Evolutionary conservation across 2,113 vertebrate genomes (phyloP).

Genomic region (Otis tarda): DNA sequence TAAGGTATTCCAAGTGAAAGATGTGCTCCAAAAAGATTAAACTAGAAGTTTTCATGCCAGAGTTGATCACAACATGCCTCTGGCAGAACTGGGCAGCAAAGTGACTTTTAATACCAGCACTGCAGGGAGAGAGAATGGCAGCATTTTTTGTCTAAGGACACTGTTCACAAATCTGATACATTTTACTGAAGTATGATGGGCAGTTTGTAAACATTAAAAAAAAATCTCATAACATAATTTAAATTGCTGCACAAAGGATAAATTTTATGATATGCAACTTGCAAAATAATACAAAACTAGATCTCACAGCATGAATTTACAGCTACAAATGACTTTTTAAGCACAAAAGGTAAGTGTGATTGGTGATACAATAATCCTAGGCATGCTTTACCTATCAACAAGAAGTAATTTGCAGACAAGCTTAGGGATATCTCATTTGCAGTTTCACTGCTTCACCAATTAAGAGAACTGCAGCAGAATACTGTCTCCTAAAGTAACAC

Average conservation of each 20-base stretch:
- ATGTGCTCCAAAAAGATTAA: background rate
- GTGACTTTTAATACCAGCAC: background rate
- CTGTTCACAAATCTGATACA: background rate
- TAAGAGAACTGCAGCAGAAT: conserved; percentile 16
- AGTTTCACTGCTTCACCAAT: conserved; percentile 36
- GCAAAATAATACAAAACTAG: conserved; percentile 20
- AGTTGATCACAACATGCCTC: background rate
- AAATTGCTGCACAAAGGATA: conserved; percentile 1
- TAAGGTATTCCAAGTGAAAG: background rate
- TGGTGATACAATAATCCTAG: conserved; percentile 23
- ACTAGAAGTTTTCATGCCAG: background rate
- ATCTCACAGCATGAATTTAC: conserved; percentile 41
- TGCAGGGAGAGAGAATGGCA: background rate
- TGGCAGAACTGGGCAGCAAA: background rate
- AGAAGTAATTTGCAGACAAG: conserved; percentile 21
- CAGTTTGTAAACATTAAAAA: background rate
- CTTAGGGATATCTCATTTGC: conserved; percentile 44
- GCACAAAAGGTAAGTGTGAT: conserved; percentile 34
- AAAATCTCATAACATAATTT: background rate
- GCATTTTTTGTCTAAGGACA: background rate
- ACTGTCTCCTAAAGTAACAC: background rate
- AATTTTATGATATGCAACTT: background rate
- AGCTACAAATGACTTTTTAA: conserved; percentile 50
- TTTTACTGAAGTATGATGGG: background rate
- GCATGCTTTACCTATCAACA: conserved; percentile 28